Percentiles rank a stretch among this genome's conserved stretches.
These are phyloP conservation scores for Acanthiza pusilla DNA, from an alignment of 2,797 vertebrate species.

Conservation along the genomic window DNA sequence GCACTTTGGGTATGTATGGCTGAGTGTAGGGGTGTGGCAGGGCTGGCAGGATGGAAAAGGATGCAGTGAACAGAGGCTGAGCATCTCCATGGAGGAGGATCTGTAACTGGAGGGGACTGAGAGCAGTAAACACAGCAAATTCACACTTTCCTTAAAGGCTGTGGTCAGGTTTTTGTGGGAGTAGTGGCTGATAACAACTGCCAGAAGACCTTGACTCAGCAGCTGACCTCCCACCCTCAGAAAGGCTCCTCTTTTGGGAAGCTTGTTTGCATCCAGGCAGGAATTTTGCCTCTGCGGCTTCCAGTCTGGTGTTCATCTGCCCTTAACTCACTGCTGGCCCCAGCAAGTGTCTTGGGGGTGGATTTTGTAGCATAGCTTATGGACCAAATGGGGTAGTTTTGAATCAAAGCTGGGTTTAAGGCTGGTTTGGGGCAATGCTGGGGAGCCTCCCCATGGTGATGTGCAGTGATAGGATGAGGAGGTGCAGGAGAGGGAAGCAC, in stretches of 20 bases:
- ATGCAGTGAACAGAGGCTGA: neutral
- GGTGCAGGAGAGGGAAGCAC: neutral
- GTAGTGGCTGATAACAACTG: neutral
- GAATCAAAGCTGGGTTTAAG: neutral
- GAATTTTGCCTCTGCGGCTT: neutral
- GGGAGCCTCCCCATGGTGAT: neutral
- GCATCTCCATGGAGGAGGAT: neutral
- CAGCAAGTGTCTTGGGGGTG: neutral
- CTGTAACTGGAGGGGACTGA: neutral
- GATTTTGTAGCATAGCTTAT: neutral
- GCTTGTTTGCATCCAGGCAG: neutral
- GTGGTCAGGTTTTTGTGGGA: neutral
- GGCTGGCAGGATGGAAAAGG: neutral
- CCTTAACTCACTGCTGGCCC: neutral
- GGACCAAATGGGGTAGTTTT: neutral
- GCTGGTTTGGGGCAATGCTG: neutral
- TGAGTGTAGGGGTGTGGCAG: neutral
- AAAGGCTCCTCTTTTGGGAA: neutral
- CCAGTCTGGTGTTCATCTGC: neutral
- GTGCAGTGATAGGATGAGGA: neutral
- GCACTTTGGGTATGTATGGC: neutral
- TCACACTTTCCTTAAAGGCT: neutral
- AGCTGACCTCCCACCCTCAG: neutral
- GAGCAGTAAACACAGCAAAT: neutral
- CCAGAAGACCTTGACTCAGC: constrained; percentile 15